Percentiles rank a stretch among this genome's conserved stretches.
Evolutionary conservation across 2,888 invertebrate genomes (phyloP).

Genomic region (Yponomeuta cagnagella): DNA sequence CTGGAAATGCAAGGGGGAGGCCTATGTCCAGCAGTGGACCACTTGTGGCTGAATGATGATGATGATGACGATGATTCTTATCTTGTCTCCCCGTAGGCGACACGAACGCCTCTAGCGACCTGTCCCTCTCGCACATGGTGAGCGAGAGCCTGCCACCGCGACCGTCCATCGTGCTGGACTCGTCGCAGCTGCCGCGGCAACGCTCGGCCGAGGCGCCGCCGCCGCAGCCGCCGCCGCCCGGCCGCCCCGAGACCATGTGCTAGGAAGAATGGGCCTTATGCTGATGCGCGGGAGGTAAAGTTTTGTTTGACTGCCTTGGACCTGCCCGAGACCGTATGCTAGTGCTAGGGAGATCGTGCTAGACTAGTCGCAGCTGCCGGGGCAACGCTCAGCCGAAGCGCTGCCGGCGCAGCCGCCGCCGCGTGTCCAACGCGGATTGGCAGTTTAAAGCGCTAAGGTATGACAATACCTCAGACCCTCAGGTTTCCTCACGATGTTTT

Average conservation of each 20-base stretch:
- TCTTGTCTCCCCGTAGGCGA: constrained; percentile 42
- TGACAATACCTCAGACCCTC: too few species aligned
- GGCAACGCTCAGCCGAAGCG: too few species aligned
- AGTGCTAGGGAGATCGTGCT: constrained; percentile 54
- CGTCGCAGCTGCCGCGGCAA: constrained; percentile 67
- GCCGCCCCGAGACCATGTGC: constrained; percentile 67
- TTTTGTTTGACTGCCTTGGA: neutral
- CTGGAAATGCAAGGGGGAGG: too few species aligned
- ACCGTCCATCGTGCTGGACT: constrained; percentile 69
- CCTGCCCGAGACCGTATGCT: neutral
- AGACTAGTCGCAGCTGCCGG: too few species aligned
- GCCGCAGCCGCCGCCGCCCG: constrained; percentile 51
- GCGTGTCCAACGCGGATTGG: too few species aligned
- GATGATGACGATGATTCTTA: too few species aligned
- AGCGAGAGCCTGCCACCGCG: constrained; percentile 68
- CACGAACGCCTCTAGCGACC: constrained; percentile 69
- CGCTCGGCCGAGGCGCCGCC: constrained; percentile 56
- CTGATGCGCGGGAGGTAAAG: neutral
- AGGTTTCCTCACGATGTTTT: too few species aligned
- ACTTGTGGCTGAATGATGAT: too few species aligned
- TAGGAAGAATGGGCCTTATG: constrained; percentile 25
- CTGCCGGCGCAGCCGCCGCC: too few species aligned
- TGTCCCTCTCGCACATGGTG: constrained; percentile 70
- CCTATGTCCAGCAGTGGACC: too few species aligned
- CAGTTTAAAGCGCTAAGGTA: too few species aligned